A percentile compares a stretch with the other conserved stretches of the same genome.
These are phyloP conservation scores for Hestina assimilis DNA, from an alignment of 1,140 invertebrate genomes.

Conservation along the genomic window DNA sequence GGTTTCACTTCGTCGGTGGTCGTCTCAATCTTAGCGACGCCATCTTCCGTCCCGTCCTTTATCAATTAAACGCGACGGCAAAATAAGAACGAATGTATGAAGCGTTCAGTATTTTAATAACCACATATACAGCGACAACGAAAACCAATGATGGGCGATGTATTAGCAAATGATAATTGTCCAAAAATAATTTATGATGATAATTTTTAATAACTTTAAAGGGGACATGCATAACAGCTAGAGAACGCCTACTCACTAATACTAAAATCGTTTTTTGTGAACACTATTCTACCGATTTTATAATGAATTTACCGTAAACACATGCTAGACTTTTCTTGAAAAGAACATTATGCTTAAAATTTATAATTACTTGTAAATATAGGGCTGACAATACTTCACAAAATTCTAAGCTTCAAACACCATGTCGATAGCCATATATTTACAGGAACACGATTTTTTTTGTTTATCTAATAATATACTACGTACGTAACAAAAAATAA, in stretches of 20 bases:
- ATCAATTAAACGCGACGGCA: conserved; percentile 64
- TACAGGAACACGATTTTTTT: conserved; percentile 5
- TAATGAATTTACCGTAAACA: neutral
- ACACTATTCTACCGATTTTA: conserved; percentile 7
- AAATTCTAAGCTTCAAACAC: neutral
- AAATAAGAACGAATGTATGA: conserved; percentile 67
- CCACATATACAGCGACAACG: conserved; percentile 43
- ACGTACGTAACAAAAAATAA: neutral
- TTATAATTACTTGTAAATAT: neutral
- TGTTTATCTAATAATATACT: neutral
- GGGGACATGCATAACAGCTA: conserved; percentile 20
- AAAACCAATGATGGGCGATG: conserved; percentile 40
- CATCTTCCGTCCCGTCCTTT: conserved; percentile 58
- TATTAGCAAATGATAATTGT: conserved; percentile 49
- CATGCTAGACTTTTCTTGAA: conserved; percentile 13
- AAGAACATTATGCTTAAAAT: neutral
- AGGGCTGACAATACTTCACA: neutral
- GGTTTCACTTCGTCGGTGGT: conserved; percentile 70
- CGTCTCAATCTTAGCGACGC: conserved; percentile 67
- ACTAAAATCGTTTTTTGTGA: conserved; percentile 4
- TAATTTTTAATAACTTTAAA: conserved; percentile 6
- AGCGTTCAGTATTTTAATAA: conserved; percentile 47
- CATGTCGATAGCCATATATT: neutral
- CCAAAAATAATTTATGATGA: conserved; percentile 39
- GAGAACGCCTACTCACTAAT: conserved; percentile 4